Base-by-base conservation (phyloP, 2,888 invertebrate genomes). In the Notodonta dromedarius region DNA sequence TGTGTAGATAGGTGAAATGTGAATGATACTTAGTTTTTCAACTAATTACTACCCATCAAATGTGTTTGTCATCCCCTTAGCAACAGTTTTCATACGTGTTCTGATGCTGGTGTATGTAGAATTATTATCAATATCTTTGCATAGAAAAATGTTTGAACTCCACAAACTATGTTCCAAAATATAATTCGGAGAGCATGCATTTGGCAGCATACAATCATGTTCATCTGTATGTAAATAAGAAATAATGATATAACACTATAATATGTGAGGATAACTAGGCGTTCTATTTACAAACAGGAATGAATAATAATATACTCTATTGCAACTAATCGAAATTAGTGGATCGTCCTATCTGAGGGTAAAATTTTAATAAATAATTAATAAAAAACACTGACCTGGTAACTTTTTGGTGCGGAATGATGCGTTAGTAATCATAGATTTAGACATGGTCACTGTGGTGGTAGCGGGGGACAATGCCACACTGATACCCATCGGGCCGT, bases 391-490 rank as follows among this genome's bases (percentile, higher is more conserved):
- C 91, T 94, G 91, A 97, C 97, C 97, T 93, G 99, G 99, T 80
- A 99, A 94, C 89, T 99, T 99, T 92, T 98, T 98, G 71, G 99
- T 98, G 72, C 98, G 96, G 94, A 99, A 99, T 74, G 99, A 99
- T 70, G 99, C 99, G 91, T 99, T 99, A 44, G 99, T 99, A 72
- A 99, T 98, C 96, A 99, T 98, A 9, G 98, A 97, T 89, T 98
- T 98, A 0, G 97, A 96, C 78, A 97, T 95, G 4, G 96, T 96
- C n/a, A 96, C 95, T 4, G 96, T 95, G 24, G 95, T 96, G 16
- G 96, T 96, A 7, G 96, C 95, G 46, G 96, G 96, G 1, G 96
- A 96, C 58, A 97, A 85, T 0, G 97, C 96, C 58, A 97, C 95
- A 82, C 96, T 96, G 64, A 97, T 95, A 16, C 97, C 97, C 95